Evolutionary conservation across 1,140 invertebrate genomes (phyloP), one percentile per base, ranked within the genome.

Genomic region (Catajapyx aquilonaris): DNA sequence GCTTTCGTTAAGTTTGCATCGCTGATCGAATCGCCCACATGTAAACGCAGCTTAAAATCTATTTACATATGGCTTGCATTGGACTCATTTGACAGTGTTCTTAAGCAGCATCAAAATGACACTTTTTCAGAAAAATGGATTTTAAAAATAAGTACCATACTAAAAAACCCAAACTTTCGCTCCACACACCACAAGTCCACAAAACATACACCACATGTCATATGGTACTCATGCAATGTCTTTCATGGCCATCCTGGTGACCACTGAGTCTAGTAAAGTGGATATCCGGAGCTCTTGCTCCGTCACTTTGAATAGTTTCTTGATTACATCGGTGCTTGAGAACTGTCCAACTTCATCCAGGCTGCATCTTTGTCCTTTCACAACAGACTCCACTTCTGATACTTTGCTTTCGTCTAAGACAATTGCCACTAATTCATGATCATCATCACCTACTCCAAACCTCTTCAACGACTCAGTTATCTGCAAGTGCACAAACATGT

Each of bases 381-480:
- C 56, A 42, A 47, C 35, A 2, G 47, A 31, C 5, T 54, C 38
- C 28, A 68, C 39, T 20, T 59, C 48, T 18, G 57, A 47, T n/a
- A 57, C 51, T 7, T 50, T 44, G 4, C 44, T 32, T 25, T 58
- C 52, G 20, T 59, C 45, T 39, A 76, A 48, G n/a, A 66, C 46
- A 38, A 61, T 64, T 20, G 75, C 48, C 16, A 77, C 43, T 34
- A 76, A 48, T 38, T 62, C 60, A 5, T 48, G 55, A 19, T 68
- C 65, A 5, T 47, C 51, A 20, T 70, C 66, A 33, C 61, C 54
- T 33, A 72, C 61, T 10, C 73, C 71, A 57, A 77, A 77, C 39
- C 60, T 68, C 16, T 50, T 54, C 30, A 80, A 53, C 36, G 73
- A 71, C 44, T 68, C 62, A 2, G 64, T 61, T 40, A 76, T 76